These are phyloP conservation scores for Nettapus auritus DNA, from an alignment of 2,113 vertebrate species.

Conservation along the genomic window DNA sequence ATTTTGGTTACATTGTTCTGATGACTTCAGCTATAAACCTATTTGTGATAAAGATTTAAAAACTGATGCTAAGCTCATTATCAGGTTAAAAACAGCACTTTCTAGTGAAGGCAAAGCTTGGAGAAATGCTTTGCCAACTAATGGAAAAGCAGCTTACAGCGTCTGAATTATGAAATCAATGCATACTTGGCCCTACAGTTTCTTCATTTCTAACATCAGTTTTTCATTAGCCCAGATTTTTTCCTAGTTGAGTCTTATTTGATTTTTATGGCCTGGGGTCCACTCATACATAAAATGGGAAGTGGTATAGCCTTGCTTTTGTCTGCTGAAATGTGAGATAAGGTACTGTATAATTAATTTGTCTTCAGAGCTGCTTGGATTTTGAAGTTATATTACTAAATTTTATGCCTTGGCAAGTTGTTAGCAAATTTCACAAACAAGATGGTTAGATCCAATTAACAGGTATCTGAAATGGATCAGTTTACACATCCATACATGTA, in stretches of 20 bases:
- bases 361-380: not conserved
- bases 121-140: not conserved
- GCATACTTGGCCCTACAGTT: slow-evolving; percentile 1
- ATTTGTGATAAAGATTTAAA: not conserved
- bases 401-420: not conserved
- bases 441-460: not conserved
- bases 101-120: not conserved
- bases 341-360: not conserved
- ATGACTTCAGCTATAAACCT: not conserved
- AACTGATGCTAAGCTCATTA: not conserved
- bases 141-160: not conserved
- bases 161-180: slow-evolving; percentile 5
- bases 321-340: not conserved
- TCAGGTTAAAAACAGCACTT: not conserved
- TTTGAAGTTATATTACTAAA: not conserved
- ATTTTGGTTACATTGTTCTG: not conserved
- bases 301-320: not conserved
- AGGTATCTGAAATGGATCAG: not conserved
- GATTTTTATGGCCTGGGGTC: slow-evolving; percentile 6
- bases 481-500: not conserved
- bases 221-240: slow-evolving; percentile 41
- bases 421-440: not conserved
- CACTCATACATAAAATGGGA: slow-evolving; percentile 20
- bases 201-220: slow-evolving; percentile 4
- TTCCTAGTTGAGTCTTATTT: slow-evolving; percentile 12